Evolutionary conservation across 1,140 invertebrate genomes (phyloP), one percentile per base, ranked within the genome.

Genomic region (Sitodiplosis mosellana): DNA sequence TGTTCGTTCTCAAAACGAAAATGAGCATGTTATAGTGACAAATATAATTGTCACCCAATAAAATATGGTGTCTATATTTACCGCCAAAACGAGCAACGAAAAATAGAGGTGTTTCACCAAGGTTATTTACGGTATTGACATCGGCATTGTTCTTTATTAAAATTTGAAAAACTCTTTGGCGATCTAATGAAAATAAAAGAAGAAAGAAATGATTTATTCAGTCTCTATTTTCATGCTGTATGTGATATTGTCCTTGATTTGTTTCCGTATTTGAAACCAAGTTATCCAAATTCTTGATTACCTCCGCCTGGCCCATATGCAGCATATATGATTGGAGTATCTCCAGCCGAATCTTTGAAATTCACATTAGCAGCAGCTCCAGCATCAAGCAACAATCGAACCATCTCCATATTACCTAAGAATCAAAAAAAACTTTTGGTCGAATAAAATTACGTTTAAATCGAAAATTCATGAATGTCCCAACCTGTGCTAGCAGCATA

Each of bases 291-390:
- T 40, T 40, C 14, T 40, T 40, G 27, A 40, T 40, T 40, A 40
- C 37, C 37, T 40, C 14, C 12, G 14, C 37, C 37, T 40, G 37
- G 3, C 17, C 37, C 37, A 18, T 40, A 40, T n/a, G 37, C 37
- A 40, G 37, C 37, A 40, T 40, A 40, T 18, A 40, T 40, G 6
- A 40, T 40, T n/a, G 37, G 37, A 40, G 37, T 40, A 40, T 40
- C 37, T 14, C 37, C 37, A 12, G 37, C 17, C 17, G 4, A 40
- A 18, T 40, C 37, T 40, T 3, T 3, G 37, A 40, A 18, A 40
- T 40, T 40, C 37, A 40, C 37, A 53, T 58, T 51, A 33, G 55
- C 46, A 44, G 53, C 37, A 15, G 52, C 53, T 3, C 53, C 51
- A 33, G 46, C 46, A 11, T 14, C 18, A 40, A 59, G 50, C 11